Evolutionary conservation across 2,113 vertebrate species (phyloP), one percentile per base, ranked within the genome.

Genomic region (Chaetops frenatus): DNA sequence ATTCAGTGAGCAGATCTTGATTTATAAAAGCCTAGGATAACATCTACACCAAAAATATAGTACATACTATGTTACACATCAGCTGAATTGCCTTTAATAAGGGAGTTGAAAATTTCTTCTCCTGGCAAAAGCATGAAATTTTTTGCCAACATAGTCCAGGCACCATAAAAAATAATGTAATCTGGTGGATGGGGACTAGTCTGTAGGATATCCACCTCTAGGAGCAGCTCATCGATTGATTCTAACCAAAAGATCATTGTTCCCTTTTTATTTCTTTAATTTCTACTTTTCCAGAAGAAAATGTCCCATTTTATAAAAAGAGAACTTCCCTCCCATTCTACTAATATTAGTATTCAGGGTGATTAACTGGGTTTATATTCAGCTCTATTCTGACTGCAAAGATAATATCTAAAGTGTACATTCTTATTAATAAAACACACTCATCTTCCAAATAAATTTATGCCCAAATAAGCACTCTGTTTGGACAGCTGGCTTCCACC

Each of bases 401-500:
- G 47, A 76, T 80, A 94, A 85, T 58, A 86, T 6, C 6, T 85
- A 90, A 92, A 83, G 42, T 73, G 38, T n/a, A 80, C 15, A 80
- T 79, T 80, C 48, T 77, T 88, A 65, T 76, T 89, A 95, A 82
- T 72, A 85, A 85, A 95, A 82, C 11, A 86, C 58, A 62, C n/a
- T 82, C 42, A 72, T 69, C 25, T 76, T 62, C 60, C 45, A 70
- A 70, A 80, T 47, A 85, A 80, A 85, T 90, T 87, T 94, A 76
- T 58, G 38, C 47, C 42, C 12, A 94, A 66, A 89, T 66, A 88
- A 16, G 10, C 27, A 60, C 71, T 82, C 38, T 95, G 61, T 94
- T 97, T 94, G 62, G 70, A 94, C 93, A 92, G 65, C 73, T 96
- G 92, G 36, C 16, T 91, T 89, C 61, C 50, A 61, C 53, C 48